Conservation (phyloP, 1,140 invertebrate species). For the Augochlora pura region DNA sequence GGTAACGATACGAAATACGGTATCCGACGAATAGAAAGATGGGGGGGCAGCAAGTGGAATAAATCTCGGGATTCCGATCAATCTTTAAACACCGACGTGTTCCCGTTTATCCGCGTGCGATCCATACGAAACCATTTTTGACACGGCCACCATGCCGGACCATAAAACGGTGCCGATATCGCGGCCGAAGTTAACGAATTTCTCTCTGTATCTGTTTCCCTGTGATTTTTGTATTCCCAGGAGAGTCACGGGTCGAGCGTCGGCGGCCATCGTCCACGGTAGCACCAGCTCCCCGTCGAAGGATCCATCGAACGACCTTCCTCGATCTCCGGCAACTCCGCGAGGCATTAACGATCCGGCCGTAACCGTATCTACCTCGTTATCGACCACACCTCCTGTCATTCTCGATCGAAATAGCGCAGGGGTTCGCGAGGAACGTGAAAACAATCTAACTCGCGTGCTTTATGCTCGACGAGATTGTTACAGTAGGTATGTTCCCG, state of each 20-base stretch:
- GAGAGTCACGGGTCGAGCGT: constrained; percentile 21
- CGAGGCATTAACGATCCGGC: constrained; percentile 33
- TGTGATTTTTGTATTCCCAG: constrained; percentile 38
- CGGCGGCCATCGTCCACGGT: constrained; percentile 13
- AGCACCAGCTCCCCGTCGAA: constrained; percentile 4
- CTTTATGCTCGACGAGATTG: constrained; percentile 18
- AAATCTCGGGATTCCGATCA: neutral
- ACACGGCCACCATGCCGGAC: neutral
- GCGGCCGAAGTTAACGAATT: neutral
- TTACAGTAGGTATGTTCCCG: constrained; percentile 45
- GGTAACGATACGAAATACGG: neutral
- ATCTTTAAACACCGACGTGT: constrained; percentile 14
- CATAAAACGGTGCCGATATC: neutral
- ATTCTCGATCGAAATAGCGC: constrained; percentile 24
- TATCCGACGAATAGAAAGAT: too few relatives aligned
- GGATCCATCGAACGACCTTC: constrained; percentile 46
- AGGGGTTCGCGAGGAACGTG: constrained; percentile 20
- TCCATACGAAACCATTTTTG: neutral
- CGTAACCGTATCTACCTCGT: constrained; percentile 44
- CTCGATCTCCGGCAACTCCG: constrained; percentile 40
- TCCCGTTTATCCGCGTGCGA: constrained; percentile 9
- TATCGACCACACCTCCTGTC: constrained; percentile 48
- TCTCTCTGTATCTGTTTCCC: neutral
- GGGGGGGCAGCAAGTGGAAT: neutral
- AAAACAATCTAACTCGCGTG: constrained; percentile 55